phyloP scores from a whole-genome alignment of 2,113 vertebrate genomes.

The Hemiscyllium ocellatum region DNA sequence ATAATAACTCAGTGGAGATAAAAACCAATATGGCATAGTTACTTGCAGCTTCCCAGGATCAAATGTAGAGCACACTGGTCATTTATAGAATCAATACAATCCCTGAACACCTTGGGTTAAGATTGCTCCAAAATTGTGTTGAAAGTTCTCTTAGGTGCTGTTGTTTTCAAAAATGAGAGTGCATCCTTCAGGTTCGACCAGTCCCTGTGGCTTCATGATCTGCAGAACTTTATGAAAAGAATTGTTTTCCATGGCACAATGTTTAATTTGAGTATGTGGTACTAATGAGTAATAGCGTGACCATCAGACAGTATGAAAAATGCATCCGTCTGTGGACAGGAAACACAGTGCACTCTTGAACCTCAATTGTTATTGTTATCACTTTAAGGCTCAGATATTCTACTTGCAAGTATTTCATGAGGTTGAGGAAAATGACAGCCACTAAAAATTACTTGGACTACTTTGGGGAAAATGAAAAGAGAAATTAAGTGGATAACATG shows the following conservation, averaged over 20 bases:
- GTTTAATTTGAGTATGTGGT: not conserved
- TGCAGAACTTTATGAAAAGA: too few relatives aligned
- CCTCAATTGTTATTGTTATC: not conserved
- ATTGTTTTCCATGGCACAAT: not conserved
- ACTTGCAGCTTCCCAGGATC: not conserved
- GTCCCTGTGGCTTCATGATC: too few relatives aligned
- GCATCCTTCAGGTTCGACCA: not conserved
- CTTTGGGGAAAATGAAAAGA: not conserved
- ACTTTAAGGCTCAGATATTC: not conserved
- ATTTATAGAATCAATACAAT: not conserved
- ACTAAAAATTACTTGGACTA: not conserved
- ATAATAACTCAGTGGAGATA: not conserved
- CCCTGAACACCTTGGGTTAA: not conserved
- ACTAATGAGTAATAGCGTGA: not conserved
- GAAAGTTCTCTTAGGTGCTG: too few relatives aligned
- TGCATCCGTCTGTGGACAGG: not conserved
- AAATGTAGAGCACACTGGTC: not conserved
- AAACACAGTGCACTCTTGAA: not conserved
- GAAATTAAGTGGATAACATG: not conserved
- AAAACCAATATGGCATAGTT: not conserved
- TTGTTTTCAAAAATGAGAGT: too few relatives aligned
- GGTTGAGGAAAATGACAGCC: not conserved
- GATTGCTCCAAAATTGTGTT: too few relatives aligned
- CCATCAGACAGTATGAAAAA: not conserved
- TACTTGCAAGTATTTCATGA: not conserved